A percentile compares a stretch with the other conserved stretches of the same genome.
Conservation (phyloP, 1,140 invertebrate genomes). For the Heterodera carotae region DNA sequence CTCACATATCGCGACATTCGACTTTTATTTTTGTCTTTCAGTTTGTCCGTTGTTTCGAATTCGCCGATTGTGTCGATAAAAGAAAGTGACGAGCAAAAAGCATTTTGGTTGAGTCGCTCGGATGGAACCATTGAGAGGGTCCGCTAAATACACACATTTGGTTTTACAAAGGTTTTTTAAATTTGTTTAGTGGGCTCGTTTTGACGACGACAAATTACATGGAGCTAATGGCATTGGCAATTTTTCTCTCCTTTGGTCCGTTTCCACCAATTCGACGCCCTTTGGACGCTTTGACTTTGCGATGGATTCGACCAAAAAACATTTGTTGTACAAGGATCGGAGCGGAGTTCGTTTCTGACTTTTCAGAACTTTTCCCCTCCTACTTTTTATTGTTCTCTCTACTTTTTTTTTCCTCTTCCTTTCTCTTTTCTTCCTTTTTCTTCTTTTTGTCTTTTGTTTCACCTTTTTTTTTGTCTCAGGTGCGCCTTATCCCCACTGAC, state of each 20-base stretch:
- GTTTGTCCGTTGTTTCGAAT: not conserved
- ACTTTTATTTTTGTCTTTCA: slow-evolving; percentile 8
- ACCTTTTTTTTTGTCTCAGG: not conserved
- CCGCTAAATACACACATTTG: too few relatives aligned
- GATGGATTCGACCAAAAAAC: not conserved
- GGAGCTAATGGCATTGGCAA: not conserved
- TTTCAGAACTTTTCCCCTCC: too few relatives aligned
- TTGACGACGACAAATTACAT: too few relatives aligned
- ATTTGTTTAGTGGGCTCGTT: not conserved
- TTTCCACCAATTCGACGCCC: not conserved
- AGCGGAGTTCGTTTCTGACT: slow-evolving; percentile 11
- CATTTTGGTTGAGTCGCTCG: slow-evolving; percentile 13
- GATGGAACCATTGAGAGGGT: slow-evolving; percentile 24
- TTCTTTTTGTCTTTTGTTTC: not conserved
- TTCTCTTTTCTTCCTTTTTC: too few relatives aligned
- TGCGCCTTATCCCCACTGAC: not conserved
- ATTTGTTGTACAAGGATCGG: slow-evolving; percentile 4
- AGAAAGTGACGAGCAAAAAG: slow-evolving; percentile 1
- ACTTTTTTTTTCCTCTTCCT: too few relatives aligned
- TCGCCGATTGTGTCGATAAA: not conserved
- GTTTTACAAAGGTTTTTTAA: not conserved
- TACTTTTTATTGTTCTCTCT: not conserved
- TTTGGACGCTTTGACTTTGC: not conserved
- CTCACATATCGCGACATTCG: not conserved
- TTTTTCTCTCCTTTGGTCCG: slow-evolving; percentile 1